Evolutionary conservation across 2,113 vertebrate genomes (phyloP).

Genomic region (Copsychus sechellarum): DNA sequence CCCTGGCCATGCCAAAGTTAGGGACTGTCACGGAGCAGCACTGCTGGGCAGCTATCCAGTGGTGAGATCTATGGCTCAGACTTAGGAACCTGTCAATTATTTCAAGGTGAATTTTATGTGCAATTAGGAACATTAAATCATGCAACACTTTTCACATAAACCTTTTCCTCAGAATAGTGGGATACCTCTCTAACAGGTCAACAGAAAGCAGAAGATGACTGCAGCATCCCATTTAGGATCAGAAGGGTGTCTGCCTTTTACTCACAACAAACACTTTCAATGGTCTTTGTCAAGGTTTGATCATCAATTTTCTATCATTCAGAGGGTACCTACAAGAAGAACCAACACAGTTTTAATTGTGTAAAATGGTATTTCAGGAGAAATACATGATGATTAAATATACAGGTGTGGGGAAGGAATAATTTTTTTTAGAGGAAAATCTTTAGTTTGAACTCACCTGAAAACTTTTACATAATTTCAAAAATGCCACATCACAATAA

Average conservation of each 20-base stretch:
- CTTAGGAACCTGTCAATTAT: neutral
- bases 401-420: neutral
- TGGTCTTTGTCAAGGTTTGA: neutral
- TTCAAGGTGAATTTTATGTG: neutral
- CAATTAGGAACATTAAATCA: neutral
- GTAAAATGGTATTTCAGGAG: neutral
- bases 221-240: neutral
- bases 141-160: neutral
- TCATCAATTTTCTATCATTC: neutral
- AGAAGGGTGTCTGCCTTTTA: neutral
- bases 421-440: neutral
- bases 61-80: neutral
- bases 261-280: neutral
- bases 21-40: neutral
- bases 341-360: neutral
- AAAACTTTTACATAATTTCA: neutral
- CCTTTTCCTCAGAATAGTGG: neutral
- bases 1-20: neutral
- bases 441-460: neutral
- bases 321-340: neutral
- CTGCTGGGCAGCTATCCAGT: neutral
- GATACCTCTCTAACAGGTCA: neutral
- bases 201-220: neutral
- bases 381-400: neutral
- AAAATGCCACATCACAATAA: neutral